Evolutionary conservation across 2,113 vertebrate genomes (phyloP), one percentile per base, ranked within the genome.

Genomic region (Xiphophorus couchianus): DNA sequence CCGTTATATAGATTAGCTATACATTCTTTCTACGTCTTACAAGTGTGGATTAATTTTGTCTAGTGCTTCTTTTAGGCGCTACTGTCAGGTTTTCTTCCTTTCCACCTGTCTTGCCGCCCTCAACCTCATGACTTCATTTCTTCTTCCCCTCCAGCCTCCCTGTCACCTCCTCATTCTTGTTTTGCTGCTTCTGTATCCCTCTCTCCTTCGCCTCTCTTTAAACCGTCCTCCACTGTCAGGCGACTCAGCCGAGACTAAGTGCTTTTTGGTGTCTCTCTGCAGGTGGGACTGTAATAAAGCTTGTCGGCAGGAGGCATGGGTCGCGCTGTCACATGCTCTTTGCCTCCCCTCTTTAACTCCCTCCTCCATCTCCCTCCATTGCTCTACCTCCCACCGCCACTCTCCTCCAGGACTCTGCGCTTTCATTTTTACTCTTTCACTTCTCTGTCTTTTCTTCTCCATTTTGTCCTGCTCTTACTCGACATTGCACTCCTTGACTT

Each of bases 221-320:
- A 69, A 78, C 71, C 78, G 81, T 81, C 77, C 85, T 89, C 75
- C 81, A 27, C 80, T 88, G 82, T 90, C 89, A 88, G 80, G 62
- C 65, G 62, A 69, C 71, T 89, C 74, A 80, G 77, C 89, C 78
- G 82, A 85, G 81, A 82, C 90, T 93, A 94, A 94, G 91, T 94
- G 92, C 89, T 88, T 93, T 94, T 90, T 78, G 81, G 81, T 92
- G 93, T 94, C 83, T 91, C 86, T 37, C 84, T 83, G 85, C 90
- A 90, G 92, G 90, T 90, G 91, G 90, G 87, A 86, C 86, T 86
- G 88, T 92, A 93, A 93, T 92, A 92, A 92, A 91, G 91, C 90
- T 73, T 91, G 90, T 91, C 90, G 89, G 89, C 83, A 71, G 87
- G 86, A 90, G 88, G 77, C 85, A 84, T 71, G 85, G 90, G 90